A percentile compares a stretch with the other conserved stretches of the same genome.
These are phyloP conservation scores for Conus ventricosus DNA, from an alignment of 1,140 invertebrate species.

Conservation along the genomic window DNA sequence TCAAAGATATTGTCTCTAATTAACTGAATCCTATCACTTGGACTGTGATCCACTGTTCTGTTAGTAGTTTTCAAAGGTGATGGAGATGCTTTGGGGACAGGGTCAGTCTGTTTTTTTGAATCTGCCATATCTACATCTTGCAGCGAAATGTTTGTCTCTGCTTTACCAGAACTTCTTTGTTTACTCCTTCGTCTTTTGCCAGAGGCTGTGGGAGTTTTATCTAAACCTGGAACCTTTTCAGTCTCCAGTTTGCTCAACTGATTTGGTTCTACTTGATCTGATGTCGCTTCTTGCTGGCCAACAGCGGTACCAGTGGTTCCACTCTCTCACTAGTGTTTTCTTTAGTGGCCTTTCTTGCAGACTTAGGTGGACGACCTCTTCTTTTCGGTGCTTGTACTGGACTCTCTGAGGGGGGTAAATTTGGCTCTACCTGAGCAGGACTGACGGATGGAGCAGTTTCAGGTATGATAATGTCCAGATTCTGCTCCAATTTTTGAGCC, in stretches of 20 bases:
- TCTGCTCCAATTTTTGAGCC: neutral
- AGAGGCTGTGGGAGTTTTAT: neutral
- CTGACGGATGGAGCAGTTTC: neutral
- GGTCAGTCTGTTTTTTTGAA: neutral
- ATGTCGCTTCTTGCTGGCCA: neutral
- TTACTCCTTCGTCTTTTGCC: neutral
- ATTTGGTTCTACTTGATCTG: neutral
- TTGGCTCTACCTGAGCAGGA: neutral
- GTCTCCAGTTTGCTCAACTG: neutral
- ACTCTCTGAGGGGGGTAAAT: neutral
- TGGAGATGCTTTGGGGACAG: neutral
- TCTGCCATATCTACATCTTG: neutral
- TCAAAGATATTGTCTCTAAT: constrained; percentile 34
- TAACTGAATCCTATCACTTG: neutral
- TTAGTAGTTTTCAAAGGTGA: neutral
- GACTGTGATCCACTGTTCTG: neutral
- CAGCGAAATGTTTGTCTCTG: neutral
- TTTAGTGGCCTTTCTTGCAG: neutral
- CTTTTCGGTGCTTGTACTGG: neutral
- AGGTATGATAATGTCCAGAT: neutral
- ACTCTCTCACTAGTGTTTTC: neutral
- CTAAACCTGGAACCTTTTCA: neutral
- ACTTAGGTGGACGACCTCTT: constrained; percentile 10
- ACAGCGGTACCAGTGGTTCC: neutral
- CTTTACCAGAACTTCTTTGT: neutral